Conservation (phyloP, 2,113 vertebrate species). For the Aspiorhynchus laticeps region DNA sequence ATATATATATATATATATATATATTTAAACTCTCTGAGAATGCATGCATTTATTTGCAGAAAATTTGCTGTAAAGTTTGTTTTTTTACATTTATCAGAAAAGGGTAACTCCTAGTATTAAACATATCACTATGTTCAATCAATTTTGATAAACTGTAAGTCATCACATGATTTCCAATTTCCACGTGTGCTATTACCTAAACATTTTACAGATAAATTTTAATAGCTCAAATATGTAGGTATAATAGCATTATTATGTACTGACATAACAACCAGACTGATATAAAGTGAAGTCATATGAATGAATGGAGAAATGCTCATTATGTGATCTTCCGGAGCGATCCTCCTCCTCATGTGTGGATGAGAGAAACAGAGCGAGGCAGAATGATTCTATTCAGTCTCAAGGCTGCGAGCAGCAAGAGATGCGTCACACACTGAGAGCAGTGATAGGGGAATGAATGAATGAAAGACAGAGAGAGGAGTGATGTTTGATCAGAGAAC, state of each 20-base stretch:
- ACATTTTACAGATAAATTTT: neutral
- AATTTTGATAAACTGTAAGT: no score
- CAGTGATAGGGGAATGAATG: neutral
- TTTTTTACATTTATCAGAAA: neutral
- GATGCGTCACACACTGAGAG: conserved; percentile 29
- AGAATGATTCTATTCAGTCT: conserved; percentile 12
- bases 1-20: no score
- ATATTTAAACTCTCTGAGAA: no score
- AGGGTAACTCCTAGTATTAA: neutral
- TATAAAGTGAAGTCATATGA: neutral
- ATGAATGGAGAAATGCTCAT: neutral
- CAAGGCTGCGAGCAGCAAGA: conserved; percentile 24
- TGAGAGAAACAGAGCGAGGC: neutral
- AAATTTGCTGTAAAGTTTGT: neutral
- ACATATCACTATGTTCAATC: neutral
- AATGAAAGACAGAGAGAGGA: neutral
- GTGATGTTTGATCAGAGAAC: neutral
- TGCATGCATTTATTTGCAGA: no score
- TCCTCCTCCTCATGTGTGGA: neutral
- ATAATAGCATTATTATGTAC: neutral
- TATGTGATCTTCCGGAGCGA: neutral
- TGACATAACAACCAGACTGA: neutral
- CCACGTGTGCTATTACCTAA: no score
- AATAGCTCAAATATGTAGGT: neutral
- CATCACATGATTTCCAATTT: no score